Conservation (phyloP, 2,113 vertebrate species). For the Illadopsis cleaveri region DNA sequence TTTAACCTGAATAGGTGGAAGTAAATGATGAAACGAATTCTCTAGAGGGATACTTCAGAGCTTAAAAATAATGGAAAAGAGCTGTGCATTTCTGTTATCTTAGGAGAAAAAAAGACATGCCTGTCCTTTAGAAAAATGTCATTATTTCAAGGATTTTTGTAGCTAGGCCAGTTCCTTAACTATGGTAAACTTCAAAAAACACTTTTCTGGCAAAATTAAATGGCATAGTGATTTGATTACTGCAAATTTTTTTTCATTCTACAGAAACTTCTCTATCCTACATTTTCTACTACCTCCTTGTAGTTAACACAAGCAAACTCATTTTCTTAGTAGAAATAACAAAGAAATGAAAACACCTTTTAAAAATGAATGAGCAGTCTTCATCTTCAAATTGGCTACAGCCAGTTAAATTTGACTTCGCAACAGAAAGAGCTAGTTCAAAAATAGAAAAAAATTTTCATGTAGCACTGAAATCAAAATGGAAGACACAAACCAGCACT, state of each 20-base stretch:
- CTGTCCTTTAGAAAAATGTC: background rate
- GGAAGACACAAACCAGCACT: background rate
- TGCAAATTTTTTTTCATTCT: background rate
- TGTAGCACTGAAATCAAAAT: background rate
- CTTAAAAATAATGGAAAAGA: slow-evolving; percentile 3
- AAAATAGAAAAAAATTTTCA: background rate
- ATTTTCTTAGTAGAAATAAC: background rate
- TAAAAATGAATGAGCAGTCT: background rate
- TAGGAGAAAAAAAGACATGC: background rate
- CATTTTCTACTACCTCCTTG: background rate
- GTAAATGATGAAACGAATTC: slow-evolving; percentile 4
- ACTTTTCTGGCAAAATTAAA: background rate
- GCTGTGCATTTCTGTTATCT: background rate
- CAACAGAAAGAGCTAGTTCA: background rate
- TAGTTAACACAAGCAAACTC: background rate
- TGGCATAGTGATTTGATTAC: background rate
- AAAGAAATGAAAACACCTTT: background rate
- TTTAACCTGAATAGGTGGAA: slow-evolving; percentile 18
- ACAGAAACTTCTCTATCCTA: background rate
- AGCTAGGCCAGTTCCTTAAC: background rate
- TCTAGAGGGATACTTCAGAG: background rate
- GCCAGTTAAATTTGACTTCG: background rate
- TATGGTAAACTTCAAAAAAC: background rate
- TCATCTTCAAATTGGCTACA: background rate
- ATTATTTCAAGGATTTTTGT: background rate